Evolutionary conservation across 2,888 invertebrate species (phyloP).

Genomic region (Gisinianus flammeolus): DNA sequence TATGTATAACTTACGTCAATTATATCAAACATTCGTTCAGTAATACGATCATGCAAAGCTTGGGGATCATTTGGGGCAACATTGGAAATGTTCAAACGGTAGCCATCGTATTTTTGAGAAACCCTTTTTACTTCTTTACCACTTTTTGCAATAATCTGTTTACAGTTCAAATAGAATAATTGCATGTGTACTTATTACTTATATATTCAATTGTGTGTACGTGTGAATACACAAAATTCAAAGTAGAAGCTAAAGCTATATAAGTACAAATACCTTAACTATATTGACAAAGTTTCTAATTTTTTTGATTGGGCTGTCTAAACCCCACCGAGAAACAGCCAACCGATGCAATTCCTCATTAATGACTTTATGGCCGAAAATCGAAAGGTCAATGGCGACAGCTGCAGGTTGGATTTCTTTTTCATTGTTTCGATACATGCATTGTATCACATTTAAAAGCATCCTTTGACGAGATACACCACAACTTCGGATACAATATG

Average conservation of each 20-base stretch:
- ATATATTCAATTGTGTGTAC: not conserved
- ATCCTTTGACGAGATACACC: conserved; percentile 61
- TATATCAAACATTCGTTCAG: conserved; percentile 45
- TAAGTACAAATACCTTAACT: conserved; percentile 37
- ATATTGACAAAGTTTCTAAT: conserved; percentile 59
- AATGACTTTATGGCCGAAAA: conserved; percentile 70
- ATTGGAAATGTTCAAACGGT: conserved; percentile 10
- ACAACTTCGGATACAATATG: conserved; percentile 49
- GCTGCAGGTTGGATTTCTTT: conserved; percentile 64
- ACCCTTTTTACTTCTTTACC: conserved; percentile 8
- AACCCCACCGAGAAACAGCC: conserved; percentile 65
- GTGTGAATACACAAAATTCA: not conserved
- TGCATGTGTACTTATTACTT: not conserved
- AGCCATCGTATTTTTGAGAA: conserved; percentile 18
- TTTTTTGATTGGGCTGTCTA: conserved; percentile 58
- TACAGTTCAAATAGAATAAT: no score
- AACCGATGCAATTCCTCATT: conserved; percentile 65
- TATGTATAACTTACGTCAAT: conserved; percentile 44
- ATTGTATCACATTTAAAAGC: conserved; percentile 63
- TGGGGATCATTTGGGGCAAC: conserved; percentile 17
- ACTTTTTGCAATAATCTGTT: not conserved
- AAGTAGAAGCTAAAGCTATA: not conserved
- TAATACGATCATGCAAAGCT: conserved; percentile 48
- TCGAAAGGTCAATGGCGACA: conserved; percentile 68
- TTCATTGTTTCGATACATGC: conserved; percentile 63